Conservation (phyloP, 2,888 invertebrate species). For the Chalcosyrphus nemorum region DNA sequence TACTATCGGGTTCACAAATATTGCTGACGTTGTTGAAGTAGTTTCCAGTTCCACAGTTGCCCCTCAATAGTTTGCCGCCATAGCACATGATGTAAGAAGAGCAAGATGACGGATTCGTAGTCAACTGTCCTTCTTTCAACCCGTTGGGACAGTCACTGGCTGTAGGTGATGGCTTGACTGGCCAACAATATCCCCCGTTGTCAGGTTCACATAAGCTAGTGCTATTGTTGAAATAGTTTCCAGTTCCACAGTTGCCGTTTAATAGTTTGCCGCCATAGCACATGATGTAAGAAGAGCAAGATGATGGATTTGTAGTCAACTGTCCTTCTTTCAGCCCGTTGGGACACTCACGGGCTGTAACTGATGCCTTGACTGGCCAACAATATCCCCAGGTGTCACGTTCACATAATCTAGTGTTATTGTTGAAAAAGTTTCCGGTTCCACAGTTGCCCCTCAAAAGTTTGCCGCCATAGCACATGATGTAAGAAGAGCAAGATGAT, state of each 20-base stretch:
- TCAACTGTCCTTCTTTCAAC: constrained; percentile 13
- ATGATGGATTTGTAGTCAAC: not conserved
- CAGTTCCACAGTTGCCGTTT: constrained; percentile 72
- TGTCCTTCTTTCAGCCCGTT: constrained; percentile 35
- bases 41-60: constrained; percentile 73
- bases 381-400: constrained; percentile 25
- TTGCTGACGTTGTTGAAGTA: constrained; percentile 69
- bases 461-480: constrained; percentile 58
- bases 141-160: constrained; percentile 29
- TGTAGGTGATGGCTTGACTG: not conserved
- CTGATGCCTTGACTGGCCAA: constrained; percentile 14
- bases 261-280: constrained; percentile 67
- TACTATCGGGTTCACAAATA: constrained; percentile 48
- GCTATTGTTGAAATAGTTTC: constrained; percentile 71
- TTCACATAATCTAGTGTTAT: constrained; percentile 37
- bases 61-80: constrained; percentile 52
- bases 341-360: constrained; percentile 4
- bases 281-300: constrained; percentile 11
- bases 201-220: constrained; percentile 34
- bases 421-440: constrained; percentile 72
- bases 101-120: not conserved
- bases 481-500: constrained; percentile 2
- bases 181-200: constrained; percentile 48
- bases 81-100: constrained; percentile 44
- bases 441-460: constrained; percentile 73